Conservation (phyloP, 2,888 invertebrate genomes). For the Eupithecia pulchellata region DNA sequence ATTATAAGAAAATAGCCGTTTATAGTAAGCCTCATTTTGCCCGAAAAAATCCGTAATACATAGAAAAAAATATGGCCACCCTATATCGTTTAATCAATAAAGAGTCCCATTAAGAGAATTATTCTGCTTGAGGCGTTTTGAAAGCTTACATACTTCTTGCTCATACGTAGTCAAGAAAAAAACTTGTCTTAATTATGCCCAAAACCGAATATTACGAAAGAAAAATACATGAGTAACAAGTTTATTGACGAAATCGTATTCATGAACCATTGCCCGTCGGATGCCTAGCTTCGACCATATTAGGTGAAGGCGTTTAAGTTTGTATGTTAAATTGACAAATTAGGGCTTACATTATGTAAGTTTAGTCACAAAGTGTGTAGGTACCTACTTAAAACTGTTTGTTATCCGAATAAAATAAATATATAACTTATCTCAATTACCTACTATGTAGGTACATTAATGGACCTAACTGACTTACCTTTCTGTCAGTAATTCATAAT, state of each 20-base stretch:
- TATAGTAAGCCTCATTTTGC: not conserved
- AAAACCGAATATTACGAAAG: not conserved
- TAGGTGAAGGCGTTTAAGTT: not conserved
- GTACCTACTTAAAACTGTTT: too few relatives aligned
- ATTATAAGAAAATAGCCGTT: too few relatives aligned
- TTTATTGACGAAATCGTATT: not conserved
- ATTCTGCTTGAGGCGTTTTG: not conserved
- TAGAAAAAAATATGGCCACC: not conserved
- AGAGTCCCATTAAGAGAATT: not conserved
- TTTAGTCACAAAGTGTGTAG: too few relatives aligned
- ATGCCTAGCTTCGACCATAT: not conserved
- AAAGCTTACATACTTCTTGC: not conserved
- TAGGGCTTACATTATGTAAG: too few relatives aligned
- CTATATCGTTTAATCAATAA: not conserved
- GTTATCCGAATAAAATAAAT: too few relatives aligned
- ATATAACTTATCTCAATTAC: too few relatives aligned
- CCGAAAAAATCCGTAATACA: not conserved
- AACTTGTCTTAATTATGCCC: slow-evolving; percentile 5
- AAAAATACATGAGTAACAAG: not conserved
- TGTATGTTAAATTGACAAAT: not conserved
- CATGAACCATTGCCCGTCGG: not conserved
- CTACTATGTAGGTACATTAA: too few relatives aligned
- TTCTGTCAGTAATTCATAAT: not conserved
- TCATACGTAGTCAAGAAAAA: not conserved
- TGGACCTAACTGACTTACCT: not conserved